phyloP scores from a whole-genome alignment of 2,113 vertebrate genomes.

The Platycercus adscitus region DNA sequence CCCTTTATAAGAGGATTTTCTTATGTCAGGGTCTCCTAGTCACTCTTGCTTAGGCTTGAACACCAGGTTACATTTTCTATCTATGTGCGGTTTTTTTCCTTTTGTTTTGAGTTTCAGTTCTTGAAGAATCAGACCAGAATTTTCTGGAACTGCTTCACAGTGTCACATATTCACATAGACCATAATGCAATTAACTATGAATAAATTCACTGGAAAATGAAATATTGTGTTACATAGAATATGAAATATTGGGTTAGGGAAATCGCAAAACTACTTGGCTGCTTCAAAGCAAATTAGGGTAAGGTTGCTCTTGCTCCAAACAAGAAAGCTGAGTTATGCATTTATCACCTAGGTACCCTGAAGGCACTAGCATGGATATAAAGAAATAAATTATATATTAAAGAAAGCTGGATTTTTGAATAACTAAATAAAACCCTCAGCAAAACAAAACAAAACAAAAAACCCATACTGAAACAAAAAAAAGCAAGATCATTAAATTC shows the following conservation, averaged over 20 bases:
- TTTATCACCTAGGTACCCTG: background rate
- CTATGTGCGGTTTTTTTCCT: rapidly evolving
- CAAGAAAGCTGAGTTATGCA: background rate
- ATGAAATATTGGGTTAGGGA: background rate
- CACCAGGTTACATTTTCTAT: background rate
- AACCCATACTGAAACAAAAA: background rate
- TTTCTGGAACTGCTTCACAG: background rate
- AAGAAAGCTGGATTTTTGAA: background rate
- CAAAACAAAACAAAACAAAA: background rate
- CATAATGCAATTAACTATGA: background rate
- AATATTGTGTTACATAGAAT: background rate
- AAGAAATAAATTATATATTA: background rate
- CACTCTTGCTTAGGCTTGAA: background rate
- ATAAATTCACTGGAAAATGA: background rate
- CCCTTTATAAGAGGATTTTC: background rate
- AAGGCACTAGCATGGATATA: background rate
- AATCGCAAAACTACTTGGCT: background rate
- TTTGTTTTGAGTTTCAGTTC: background rate
- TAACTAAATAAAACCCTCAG: background rate
- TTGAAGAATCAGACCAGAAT: background rate
- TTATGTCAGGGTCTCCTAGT: background rate
- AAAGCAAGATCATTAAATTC: background rate
- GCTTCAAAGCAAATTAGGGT: background rate
- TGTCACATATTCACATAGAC: background rate
- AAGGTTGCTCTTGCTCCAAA: background rate